These are phyloP conservation scores for Oenanthe melanoleuca DNA, from an alignment of 2,113 vertebrate genomes.

Conservation along the genomic window DNA sequence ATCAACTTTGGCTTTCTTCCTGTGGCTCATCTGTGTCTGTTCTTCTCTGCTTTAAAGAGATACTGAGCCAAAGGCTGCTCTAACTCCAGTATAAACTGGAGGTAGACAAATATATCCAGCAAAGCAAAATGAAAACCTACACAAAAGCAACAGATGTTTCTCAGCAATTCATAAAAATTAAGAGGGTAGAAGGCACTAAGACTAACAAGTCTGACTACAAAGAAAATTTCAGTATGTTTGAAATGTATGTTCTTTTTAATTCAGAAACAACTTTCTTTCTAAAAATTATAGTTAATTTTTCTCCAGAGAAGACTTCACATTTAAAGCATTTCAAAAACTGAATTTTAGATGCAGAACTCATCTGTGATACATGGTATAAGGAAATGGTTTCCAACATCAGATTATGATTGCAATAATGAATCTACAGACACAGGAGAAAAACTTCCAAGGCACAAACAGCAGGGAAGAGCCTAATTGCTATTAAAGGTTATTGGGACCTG, in stretches of 20 bases:
- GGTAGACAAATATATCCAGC: not conserved
- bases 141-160: not conserved
- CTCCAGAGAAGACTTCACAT: not conserved
- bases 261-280: not conserved
- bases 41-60: not conserved
- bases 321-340: not conserved
- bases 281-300: not conserved
- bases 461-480: not conserved
- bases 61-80: not conserved
- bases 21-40: not conserved
- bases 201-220: not conserved
- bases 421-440: fast-evolving
- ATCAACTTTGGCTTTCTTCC: constrained; percentile 48
- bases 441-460: not conserved
- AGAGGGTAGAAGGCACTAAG: not conserved
- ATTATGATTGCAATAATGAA: not conserved
- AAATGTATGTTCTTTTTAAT: not conserved
- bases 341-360: not conserved
- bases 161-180: not conserved
- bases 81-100: not conserved
- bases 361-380: not conserved
- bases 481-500: not conserved
- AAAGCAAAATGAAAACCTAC: not conserved
- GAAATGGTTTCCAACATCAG: not conserved
- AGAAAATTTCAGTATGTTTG: not conserved